phyloP scores from a whole-genome alignment of 1,140 invertebrate genomes.

The Ctenoplectra terminalis region DNA sequence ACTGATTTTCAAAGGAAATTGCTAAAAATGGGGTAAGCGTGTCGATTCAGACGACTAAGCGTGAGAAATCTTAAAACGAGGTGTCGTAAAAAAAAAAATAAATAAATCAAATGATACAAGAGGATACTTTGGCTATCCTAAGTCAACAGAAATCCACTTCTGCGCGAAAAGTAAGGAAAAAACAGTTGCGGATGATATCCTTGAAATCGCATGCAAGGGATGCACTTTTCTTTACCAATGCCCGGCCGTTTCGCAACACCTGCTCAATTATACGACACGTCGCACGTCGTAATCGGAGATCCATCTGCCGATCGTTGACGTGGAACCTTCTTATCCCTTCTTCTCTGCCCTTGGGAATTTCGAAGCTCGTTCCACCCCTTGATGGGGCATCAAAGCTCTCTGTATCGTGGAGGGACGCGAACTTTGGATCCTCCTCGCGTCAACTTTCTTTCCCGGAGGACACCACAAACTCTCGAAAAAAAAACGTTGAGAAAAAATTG shows the following conservation, averaged over 20 bases:
- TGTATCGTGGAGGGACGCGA: constrained; percentile 12
- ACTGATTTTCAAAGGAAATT: constrained; percentile 6
- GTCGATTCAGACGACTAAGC: not conserved
- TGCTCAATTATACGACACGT: constrained; percentile 64
- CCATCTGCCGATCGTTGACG: constrained; percentile 64
- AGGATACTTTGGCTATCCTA: no score
- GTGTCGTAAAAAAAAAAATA: no score
- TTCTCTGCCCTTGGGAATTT: constrained; percentile 44
- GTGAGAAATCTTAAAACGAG: not conserved
- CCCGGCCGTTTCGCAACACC: constrained; percentile 51
- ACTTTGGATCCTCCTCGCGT: not conserved
- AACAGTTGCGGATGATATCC: no score
- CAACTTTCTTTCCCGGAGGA: not conserved
- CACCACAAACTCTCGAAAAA: not conserved
- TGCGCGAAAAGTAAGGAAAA: not conserved
- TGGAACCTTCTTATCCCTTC: constrained; percentile 24
- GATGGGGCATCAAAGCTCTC: constrained; percentile 1
- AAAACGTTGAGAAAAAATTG: constrained; percentile 3
- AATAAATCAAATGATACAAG: no score
- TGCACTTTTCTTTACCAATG: not conserved
- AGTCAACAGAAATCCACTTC: not conserved
- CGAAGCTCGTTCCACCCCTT: constrained; percentile 38
- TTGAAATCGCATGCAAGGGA: no score
- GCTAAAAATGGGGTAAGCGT: not conserved
- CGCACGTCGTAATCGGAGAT: constrained; percentile 61